These are phyloP conservation scores for Octopus bimaculoides DNA, from an alignment of 1,140 invertebrate species.

Conservation along the genomic window DNA sequence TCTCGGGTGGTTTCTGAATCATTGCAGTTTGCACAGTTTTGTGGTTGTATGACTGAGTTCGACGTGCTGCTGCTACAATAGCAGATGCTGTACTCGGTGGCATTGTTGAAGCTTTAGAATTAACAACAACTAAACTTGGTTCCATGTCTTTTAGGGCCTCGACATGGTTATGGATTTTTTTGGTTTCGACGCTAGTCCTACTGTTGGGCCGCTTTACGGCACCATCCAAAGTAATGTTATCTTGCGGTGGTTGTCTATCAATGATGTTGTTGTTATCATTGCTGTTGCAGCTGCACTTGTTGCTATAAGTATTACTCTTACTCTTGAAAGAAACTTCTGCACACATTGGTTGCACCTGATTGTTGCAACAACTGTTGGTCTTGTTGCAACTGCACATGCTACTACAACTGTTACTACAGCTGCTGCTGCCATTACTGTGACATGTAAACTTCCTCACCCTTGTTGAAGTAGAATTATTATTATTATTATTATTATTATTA, in stretches of 20 bases:
- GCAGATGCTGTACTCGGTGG: neutral
- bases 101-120: neutral
- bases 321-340: neutral
- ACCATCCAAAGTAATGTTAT: too few relatives aligned
- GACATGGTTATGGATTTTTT: neutral
- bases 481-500: neutral
- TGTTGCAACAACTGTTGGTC: neutral
- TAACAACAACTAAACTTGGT: neutral
- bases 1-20: constrained; percentile 10
- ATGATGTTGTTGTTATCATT: too few relatives aligned
- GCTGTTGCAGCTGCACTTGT: too few relatives aligned
- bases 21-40: neutral
- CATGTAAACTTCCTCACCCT: neutral
- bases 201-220: neutral
- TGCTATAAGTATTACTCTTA: too few relatives aligned
- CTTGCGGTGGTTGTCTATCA: too few relatives aligned
- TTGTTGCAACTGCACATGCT: neutral
- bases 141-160: neutral
- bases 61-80: neutral
- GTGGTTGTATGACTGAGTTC: neutral
- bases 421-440: neutral
- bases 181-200: neutral
- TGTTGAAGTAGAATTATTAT: neutral
- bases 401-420: neutral
- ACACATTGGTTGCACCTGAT: neutral